phyloP scores from a whole-genome alignment of 2,888 invertebrate species.

The Xanthia icteritia region DNA sequence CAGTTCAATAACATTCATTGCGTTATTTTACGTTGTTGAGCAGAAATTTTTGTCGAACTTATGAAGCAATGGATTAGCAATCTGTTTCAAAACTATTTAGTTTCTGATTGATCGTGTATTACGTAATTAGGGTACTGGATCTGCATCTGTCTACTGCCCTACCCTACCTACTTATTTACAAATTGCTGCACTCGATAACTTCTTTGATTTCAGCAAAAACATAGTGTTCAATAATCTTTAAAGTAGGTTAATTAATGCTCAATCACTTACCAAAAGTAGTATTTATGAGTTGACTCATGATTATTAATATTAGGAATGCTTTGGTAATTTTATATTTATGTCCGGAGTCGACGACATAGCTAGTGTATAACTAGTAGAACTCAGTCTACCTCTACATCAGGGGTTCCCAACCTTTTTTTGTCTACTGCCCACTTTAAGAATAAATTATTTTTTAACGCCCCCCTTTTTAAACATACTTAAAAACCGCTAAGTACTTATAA shows the following conservation, averaged over 20 bases:
- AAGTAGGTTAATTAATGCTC: background rate
- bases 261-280: background rate
- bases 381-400: background rate
- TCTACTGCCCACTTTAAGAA: no score
- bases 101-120: no score
- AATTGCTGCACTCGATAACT: constrained; percentile 6
- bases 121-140: no score
- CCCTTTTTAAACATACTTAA: no score
- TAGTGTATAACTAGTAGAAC: background rate
- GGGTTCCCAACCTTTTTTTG: no score
- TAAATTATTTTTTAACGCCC: no score
- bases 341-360: background rate
- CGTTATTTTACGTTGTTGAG: no score
- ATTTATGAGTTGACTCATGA: background rate
- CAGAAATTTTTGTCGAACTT: no score
- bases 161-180: constrained; percentile 4
- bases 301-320: background rate
- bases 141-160: background rate
- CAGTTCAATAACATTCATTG: no score
- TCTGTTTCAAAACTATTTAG: no score
- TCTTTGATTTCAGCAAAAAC: constrained; percentile 18
- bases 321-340: background rate
- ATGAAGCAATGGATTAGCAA: no score
- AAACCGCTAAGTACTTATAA: no score
- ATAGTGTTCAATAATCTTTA: background rate